phyloP scores from a whole-genome alignment of 2,888 invertebrate genomes.

The Nowickia ferox region DNA sequence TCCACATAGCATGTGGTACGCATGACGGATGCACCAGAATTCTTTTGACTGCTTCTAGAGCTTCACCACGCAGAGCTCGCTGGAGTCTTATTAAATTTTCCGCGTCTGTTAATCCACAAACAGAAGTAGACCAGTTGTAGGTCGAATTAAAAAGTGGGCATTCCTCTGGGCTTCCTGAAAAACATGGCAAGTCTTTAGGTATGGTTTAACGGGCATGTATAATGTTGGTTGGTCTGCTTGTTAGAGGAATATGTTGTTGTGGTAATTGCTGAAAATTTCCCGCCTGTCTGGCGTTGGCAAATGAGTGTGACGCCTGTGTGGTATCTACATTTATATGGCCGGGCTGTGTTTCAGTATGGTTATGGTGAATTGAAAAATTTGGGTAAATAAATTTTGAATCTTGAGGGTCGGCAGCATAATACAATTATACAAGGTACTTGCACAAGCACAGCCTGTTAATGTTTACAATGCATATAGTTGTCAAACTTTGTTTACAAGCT shows the following conservation, averaged over 20 bases:
- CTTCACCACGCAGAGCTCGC: too few relatives aligned
- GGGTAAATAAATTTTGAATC: conserved; percentile 27
- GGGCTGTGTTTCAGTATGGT: conserved; percentile 2
- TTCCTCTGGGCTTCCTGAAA: background rate
- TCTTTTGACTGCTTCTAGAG: too few relatives aligned
- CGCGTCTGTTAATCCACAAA: conserved; percentile 47
- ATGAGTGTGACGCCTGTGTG: conserved; percentile 29
- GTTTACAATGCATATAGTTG: too few relatives aligned
- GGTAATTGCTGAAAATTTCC: background rate
- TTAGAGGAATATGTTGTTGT: background rate
- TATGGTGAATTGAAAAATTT: conserved; percentile 36
- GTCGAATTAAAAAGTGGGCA: background rate
- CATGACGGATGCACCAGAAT: background rate
- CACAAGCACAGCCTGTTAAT: too few relatives aligned
- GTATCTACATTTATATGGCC: conserved; percentile 21
- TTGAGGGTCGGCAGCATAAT: background rate
- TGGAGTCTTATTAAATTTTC: too few relatives aligned
- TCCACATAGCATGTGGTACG: conserved; percentile 51
- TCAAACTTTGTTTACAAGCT: too few relatives aligned
- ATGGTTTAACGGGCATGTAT: conserved; percentile 36
- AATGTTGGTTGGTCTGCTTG: background rate
- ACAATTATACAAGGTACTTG: too few relatives aligned
- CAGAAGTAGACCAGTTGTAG: conserved; percentile 58
- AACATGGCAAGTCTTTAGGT: background rate
- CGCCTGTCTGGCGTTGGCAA: conserved; percentile 8